phyloP scores from a whole-genome alignment of 2,888 invertebrate genomes.

The Torymus auratus region DNA sequence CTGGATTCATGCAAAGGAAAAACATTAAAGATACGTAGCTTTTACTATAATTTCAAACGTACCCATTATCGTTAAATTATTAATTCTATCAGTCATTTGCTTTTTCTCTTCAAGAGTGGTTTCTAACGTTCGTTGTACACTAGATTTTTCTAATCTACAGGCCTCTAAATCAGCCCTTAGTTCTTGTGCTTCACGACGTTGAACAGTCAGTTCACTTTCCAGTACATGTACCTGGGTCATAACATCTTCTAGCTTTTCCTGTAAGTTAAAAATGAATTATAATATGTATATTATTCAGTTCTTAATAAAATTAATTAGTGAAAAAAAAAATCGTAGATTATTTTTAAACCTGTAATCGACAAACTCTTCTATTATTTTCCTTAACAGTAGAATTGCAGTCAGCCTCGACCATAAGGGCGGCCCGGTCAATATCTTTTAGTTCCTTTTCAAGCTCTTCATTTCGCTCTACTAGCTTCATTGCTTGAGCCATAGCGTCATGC shows the following conservation, averaged over 20 bases:
- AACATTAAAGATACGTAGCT: neutral
- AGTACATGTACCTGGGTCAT: conserved; percentile 77
- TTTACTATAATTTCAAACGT: conserved; percentile 55
- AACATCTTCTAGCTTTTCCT: conserved; percentile 78
- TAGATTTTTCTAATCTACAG: conserved; percentile 79
- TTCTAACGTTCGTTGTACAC: conserved; percentile 80
- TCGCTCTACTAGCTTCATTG: conserved; percentile 84
- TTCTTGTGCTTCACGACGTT: conserved; percentile 77
- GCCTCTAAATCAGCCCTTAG: conserved; percentile 77
- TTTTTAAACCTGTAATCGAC: conserved; percentile 70
- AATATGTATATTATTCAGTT: neutral
- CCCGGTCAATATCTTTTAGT: conserved; percentile 84
- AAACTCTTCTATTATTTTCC: conserved; percentile 79
- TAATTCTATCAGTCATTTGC: conserved; percentile 79
- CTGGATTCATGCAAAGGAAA: conserved; percentile 67
- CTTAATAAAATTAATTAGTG: neutral
- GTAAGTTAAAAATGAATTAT: conserved; percentile 45
- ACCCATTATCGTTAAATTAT: conserved; percentile 81
- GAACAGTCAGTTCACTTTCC: conserved; percentile 76
- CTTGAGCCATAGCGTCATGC: conserved; percentile 89
- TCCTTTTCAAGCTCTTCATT: conserved; percentile 85
- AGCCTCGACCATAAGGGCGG: conserved; percentile 86
- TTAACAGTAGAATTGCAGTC: conserved; percentile 85
- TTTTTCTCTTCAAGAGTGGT: conserved; percentile 79
- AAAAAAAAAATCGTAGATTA: neutral